Evolutionary conservation across 2,113 vertebrate species (phyloP), one percentile per base, ranked within the genome.

Genomic region (Myrmophylax atrothorax): DNA sequence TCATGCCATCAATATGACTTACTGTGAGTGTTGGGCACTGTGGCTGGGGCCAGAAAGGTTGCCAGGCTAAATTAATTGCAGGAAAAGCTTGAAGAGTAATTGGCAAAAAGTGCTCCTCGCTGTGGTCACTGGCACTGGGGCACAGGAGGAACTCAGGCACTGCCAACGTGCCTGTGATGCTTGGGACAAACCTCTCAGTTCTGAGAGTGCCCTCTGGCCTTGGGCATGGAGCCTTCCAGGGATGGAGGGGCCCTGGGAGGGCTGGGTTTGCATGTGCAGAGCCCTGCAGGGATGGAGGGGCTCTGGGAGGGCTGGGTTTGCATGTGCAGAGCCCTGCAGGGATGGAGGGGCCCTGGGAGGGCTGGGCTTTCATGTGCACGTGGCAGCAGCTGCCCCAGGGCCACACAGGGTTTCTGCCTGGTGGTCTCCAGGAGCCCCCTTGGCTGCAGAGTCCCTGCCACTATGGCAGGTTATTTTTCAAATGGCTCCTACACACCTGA

Each of bases 391-490:
- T 25, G 67, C 24, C 25, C 56, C 24, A 3, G 25, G 35, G 11
- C 59, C 38, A 8, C 5, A 8, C 26, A 38, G 25, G 59, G 37
- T 6, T 28, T 40, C 18, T 18, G 60, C 29, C 9, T 19, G 60
- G 24, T 19, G 40, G 60, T 42, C 50, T 13, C 38, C 14, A 12
- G 40, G 38, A 63, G 37, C 38, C 26, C 38, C 18, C 56, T 16
- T 2, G 10, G 42, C 80, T 50, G 76, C 49, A 2, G 1, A 5
- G 28, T 5, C 70, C 56, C 4, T 1, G 5, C 6, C 17, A 33
- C 33, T 13, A 2, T 46, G 16, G 35, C 3, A 4, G 53, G 52
- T 4, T 28, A 2, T 2, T 40, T 75, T 68, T 35, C 6, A n/a
- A 69, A 28, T 18, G 17, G 38, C 9, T 49, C 18, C 64, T 22